Evolutionary conservation across 1,140 invertebrate genomes (phyloP).

Genomic region (Hylaeus anthracinus): DNA sequence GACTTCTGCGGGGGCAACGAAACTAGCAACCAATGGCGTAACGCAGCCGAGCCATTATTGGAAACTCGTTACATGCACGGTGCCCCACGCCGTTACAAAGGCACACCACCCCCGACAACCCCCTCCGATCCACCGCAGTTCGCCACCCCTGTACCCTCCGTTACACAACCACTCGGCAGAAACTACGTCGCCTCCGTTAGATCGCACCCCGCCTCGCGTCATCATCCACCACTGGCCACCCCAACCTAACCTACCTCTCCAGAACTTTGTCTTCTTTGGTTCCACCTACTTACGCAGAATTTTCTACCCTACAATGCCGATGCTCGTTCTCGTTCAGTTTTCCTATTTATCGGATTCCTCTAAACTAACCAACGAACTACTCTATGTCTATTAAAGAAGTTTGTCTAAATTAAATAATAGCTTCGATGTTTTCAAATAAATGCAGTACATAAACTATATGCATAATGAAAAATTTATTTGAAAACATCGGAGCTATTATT

Average conservation of each 20-base stretch:
- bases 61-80: slow-evolving; percentile 80
- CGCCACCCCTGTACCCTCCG: slow-evolving; percentile 56
- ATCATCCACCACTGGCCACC: neutral
- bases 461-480: too few species aligned
- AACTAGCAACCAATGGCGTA: slow-evolving; percentile 68
- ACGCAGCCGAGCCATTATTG: slow-evolving; percentile 80
- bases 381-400: too few species aligned
- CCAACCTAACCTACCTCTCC: too few species aligned
- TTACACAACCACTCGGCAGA: slow-evolving; percentile 61
- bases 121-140: slow-evolving; percentile 1
- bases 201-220: slow-evolving; percentile 22
- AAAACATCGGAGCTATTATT: too few species aligned
- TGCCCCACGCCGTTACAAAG: slow-evolving; percentile 72
- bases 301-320: neutral
- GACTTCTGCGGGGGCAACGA: slow-evolving; percentile 48
- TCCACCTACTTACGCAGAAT: slow-evolving; percentile 29
- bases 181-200: slow-evolving; percentile 58
- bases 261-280: slow-evolving; percentile 34
- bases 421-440: too few species aligned
- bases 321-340: neutral
- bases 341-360: neutral
- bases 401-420: too few species aligned
- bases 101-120: slow-evolving; percentile 44
- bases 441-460: too few species aligned
- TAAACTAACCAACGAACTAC: too few species aligned